Conservation (phyloP, 2,797 vertebrate genomes). For the Martes flavigula region DNA sequence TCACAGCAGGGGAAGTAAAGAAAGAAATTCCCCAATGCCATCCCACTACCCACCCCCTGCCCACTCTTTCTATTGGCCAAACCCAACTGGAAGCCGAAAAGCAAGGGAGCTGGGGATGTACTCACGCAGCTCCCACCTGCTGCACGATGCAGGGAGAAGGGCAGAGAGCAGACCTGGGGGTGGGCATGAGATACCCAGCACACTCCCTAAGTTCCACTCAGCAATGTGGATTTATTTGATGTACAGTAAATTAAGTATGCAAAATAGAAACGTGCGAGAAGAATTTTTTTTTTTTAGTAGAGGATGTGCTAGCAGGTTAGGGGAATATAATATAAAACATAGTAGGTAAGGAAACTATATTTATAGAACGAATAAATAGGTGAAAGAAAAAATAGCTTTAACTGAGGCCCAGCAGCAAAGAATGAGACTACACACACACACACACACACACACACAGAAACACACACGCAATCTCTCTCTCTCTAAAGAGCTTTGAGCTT, state of each 20-base stretch:
- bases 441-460: neutral
- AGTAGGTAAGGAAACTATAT: neutral
- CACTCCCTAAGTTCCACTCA: neutral
- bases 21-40: neutral
- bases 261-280: neutral
- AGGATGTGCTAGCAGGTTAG: neutral
- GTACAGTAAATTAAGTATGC: neutral
- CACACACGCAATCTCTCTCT: neutral
- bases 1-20: neutral
- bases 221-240: neutral
- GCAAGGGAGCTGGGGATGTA: neutral
- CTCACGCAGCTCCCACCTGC: neutral
- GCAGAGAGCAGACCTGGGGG: neutral
- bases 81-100: neutral
- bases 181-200: neutral
- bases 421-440: neutral
- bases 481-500: neutral
- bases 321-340: neutral
- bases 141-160: neutral
- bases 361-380: constrained; percentile 35
- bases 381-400: constrained; percentile 9
- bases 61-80: neutral
- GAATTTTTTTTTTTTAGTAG: neutral
- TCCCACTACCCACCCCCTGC: neutral
- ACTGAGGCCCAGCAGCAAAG: neutral